A percentile compares a stretch with the other conserved stretches of the same genome.
phyloP scores from a whole-genome alignment of 2,797 vertebrate genomes.

The Helicolenus hilgendorfi region DNA sequence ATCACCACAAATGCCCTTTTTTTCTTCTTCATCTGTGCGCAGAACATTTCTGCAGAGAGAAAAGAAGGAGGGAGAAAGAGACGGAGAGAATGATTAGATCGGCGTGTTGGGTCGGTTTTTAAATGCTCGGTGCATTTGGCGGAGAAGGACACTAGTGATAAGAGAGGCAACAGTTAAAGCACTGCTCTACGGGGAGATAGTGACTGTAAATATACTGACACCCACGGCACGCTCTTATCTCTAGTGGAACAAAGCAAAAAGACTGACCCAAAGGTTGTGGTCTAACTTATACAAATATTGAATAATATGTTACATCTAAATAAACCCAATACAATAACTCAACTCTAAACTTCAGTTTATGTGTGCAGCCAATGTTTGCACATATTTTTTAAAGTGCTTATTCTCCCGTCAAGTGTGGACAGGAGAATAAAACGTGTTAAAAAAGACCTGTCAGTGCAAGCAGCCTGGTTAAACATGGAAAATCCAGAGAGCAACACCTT shows the following conservation, averaged over 20 bases:
- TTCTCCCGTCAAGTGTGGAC: background rate
- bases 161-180: conserved; percentile 46
- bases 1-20: conserved; percentile 27
- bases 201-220: conserved; percentile 45
- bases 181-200: conserved; percentile 27
- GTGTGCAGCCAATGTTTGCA: background rate
- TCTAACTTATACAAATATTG: background rate
- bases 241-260: conserved; percentile 20
- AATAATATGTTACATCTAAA: background rate
- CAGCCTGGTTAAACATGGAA: background rate
- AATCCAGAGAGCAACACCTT: background rate
- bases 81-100: conserved; percentile 20
- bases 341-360: background rate
- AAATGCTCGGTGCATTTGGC: conserved; percentile 39
- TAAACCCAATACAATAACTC: background rate
- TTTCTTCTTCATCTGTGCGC: background rate
- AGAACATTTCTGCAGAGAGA: background rate
- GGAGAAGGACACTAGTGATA: conserved; percentile 36
- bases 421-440: background rate
- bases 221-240: conserved; percentile 43
- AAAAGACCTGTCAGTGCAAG: background rate
- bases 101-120: conserved; percentile 16
- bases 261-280: conserved; percentile 32
- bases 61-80: background rate
- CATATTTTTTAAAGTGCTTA: background rate